These are phyloP conservation scores for Nesometra sesokonis DNA, from an alignment of 35 echinoderm and acorn worm genomes.

Conservation along the genomic window DNA sequence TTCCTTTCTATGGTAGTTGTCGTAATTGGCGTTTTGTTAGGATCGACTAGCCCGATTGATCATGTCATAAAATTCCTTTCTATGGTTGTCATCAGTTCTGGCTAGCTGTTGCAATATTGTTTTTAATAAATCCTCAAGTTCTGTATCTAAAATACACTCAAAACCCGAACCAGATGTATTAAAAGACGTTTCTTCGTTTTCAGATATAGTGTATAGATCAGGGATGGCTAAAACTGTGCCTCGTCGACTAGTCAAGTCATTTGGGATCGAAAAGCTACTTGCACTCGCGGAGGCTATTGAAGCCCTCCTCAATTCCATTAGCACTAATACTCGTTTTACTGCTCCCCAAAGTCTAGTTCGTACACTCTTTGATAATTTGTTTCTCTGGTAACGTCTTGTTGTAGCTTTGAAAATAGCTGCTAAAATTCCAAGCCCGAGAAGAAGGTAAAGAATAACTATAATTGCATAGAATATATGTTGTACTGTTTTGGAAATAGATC, in stretches of 20 bases:
- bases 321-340: neutral
- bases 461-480: neutral
- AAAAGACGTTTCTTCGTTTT: neutral
- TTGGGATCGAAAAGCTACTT: neutral
- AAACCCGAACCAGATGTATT: neutral
- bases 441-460: neutral
- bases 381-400: neutral
- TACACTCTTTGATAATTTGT: neutral
- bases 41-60: neutral
- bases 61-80: neutral
- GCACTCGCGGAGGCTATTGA: neutral
- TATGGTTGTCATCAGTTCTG: neutral
- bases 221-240: neutral
- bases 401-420: neutral
- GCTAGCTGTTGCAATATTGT: neutral
- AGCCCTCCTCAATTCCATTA: neutral
- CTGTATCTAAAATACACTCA: neutral
- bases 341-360: neutral
- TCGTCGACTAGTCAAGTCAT: neutral
- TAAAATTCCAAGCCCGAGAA: neutral
- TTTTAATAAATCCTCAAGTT: neutral
- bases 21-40: too few relatives aligned
- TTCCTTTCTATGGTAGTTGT: too few relatives aligned
- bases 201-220: neutral
- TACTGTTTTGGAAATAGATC: neutral